These are phyloP conservation scores for Morpho achilles DNA, from an alignment of 2,888 invertebrate genomes.

Conservation along the genomic window DNA sequence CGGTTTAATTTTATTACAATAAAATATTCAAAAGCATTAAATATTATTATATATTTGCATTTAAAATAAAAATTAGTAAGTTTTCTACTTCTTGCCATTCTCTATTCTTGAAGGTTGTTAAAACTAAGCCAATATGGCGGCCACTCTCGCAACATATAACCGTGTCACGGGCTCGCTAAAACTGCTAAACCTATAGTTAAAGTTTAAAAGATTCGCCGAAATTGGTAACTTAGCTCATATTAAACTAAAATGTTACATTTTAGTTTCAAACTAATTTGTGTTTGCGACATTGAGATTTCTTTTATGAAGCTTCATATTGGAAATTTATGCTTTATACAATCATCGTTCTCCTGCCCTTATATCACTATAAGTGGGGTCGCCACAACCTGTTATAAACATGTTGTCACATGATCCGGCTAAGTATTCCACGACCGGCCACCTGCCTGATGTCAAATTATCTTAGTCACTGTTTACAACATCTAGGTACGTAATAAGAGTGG, in stretches of 20 bases:
- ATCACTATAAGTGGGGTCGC: no score
- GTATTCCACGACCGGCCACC: no score
- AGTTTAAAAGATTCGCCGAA: constrained; percentile 23
- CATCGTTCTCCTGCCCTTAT: no score
- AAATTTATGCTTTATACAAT: not conserved
- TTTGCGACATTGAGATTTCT: not conserved
- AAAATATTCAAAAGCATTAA: not conserved
- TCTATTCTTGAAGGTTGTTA: constrained; percentile 18
- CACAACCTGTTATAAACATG: no score
- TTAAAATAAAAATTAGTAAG: not conserved
- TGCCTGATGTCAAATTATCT: no score
- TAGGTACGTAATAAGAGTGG: no score
- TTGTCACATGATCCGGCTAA: no score
- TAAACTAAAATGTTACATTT: constrained; percentile 4
- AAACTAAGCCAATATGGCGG: constrained; percentile 24
- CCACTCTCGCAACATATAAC: constrained; percentile 20
- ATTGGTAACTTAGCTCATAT: constrained; percentile 9
- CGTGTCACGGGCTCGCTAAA: constrained; percentile 20
- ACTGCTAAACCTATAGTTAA: constrained; percentile 25
- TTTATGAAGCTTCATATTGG: not conserved
- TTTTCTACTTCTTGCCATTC: constrained; percentile 1
- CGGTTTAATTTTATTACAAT: no score
- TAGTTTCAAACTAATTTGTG: not conserved
- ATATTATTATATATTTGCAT: not conserved
- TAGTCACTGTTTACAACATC: no score